Base-by-base conservation (phyloP, 2,113 vertebrate genomes). In the Odontophorus gujanensis region DNA sequence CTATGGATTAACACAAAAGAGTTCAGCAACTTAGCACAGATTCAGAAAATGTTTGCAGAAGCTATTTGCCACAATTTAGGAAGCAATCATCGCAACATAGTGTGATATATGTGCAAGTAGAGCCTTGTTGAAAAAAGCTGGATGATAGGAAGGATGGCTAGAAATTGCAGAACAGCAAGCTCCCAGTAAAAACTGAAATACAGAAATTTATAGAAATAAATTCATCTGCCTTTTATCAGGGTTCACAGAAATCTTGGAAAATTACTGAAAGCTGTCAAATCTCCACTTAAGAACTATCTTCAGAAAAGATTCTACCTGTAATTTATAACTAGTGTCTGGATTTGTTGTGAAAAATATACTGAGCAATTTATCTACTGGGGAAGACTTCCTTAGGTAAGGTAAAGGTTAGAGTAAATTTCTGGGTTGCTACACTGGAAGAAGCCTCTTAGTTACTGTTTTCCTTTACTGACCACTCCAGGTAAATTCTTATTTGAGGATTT, bases 31-130 rank as follows among this genome's bases (percentile, higher is more conserved):
- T 85, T 65, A 62, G 40, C 18, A 82, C 1, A 3, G 25, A 74
- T 82, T 91, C 47, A 71, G 57, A 92, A 94, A 71, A 79, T 30
- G 38, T 22, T 73, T 79, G n/a, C 50, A 85, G 81, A 92, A 80
- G 6, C 30, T 68, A 61, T 91, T 83, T 63, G 13, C 57, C 25
- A 25, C 85, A 86, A 80, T 81, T 85, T 36, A 74, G 61, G 51
- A 89, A 83, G 28, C 12, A 92, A 71, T 58, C 51, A 19, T 75
- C 81, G 9, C 66, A 89, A 69, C 13, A 61, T 78, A 50, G 24
- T 48, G 45, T 85, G 79, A 87, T 76, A 38, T n/a, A 76, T 42
- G 6, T 66, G 42, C 43, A 58, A 36, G 17, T 50, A 65, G 2
- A 85, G 22, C 17, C 42, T 71, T 66, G 19, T 18, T 77, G 59